Percentiles rank a stretch among this genome's conserved stretches.
These are phyloP conservation scores for Formicarius rufipectus DNA, from an alignment of 2,113 vertebrate genomes.

Conservation along the genomic window DNA sequence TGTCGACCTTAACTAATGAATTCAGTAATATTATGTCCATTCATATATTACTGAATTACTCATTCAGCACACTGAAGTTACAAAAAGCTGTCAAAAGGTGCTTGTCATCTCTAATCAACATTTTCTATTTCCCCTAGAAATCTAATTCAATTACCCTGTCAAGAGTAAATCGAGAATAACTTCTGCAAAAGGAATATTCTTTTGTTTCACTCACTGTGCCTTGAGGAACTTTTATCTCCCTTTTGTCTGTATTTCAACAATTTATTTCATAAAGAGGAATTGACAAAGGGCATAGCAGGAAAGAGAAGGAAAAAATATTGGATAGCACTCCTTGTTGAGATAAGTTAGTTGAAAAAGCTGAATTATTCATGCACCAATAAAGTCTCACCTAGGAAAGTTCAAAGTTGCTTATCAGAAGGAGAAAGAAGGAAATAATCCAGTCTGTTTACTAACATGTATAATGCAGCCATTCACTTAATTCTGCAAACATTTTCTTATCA, in stretches of 20 bases:
- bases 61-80: not conserved
- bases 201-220: conserved; percentile 5
- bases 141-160: conserved; percentile 21
- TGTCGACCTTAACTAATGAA: not conserved
- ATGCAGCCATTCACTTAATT: conserved; percentile 45
- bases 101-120: not conserved
- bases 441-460: conserved; percentile 50
- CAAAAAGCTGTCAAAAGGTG: not conserved
- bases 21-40: not conserved
- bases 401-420: conserved; percentile 27
- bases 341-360: conserved; percentile 31
- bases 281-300: not conserved
- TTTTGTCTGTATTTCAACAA: conserved; percentile 27
- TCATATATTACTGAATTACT: not conserved
- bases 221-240: conserved; percentile 7
- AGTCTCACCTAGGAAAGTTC: conserved; percentile 14
- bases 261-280: not conserved
- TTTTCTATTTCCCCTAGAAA: conserved; percentile 8
- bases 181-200: conserved; percentile 14
- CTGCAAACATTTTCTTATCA: conserved; percentile 55
- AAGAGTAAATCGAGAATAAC: conserved; percentile 25
- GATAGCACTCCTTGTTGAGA: not conserved
- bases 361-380: conserved; percentile 57
- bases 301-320: not conserved
- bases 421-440: conserved; percentile 14